Conservation (phyloP, 2,797 vertebrate species). For the Lepilemur ruficaudatus region DNA sequence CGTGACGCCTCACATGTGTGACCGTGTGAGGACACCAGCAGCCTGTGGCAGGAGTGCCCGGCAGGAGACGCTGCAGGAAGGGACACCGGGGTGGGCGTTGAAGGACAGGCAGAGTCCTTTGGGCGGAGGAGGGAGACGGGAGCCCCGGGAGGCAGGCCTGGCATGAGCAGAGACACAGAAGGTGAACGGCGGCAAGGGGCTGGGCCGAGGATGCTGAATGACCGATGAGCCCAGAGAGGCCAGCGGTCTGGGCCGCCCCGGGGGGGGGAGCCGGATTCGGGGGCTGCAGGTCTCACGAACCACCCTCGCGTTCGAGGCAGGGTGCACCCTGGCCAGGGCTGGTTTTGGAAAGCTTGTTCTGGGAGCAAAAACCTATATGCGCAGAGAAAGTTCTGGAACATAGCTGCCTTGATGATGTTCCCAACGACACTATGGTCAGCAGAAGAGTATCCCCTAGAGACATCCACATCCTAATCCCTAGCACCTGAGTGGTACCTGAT, state of each 20-base stretch:
- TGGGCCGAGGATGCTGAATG: not conserved
- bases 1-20: not conserved
- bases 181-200: fast-evolving
- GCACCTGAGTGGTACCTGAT: not conserved
- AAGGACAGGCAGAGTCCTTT: not conserved
- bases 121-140: not conserved
- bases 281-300: not conserved
- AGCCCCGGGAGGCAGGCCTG: not conserved
- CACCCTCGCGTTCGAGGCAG: not conserved
- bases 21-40: fast-evolving
- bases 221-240: not conserved
- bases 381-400: not conserved
- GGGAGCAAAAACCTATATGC: not conserved
- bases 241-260: no score
- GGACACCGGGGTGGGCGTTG: fast-evolving
- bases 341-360: not conserved
- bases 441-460: not conserved
- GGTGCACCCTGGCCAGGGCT: not conserved
- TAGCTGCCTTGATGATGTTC: not conserved
- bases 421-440: not conserved
- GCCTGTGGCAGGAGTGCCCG: fast-evolving
- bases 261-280: not conserved
- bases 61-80: fast-evolving
- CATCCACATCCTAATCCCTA: not conserved
- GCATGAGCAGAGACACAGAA: not conserved